Evolutionary conservation across 2,797 vertebrate species (phyloP), one percentile per base, ranked within the genome.

Genomic region (Chrysocyon brachyurus): DNA sequence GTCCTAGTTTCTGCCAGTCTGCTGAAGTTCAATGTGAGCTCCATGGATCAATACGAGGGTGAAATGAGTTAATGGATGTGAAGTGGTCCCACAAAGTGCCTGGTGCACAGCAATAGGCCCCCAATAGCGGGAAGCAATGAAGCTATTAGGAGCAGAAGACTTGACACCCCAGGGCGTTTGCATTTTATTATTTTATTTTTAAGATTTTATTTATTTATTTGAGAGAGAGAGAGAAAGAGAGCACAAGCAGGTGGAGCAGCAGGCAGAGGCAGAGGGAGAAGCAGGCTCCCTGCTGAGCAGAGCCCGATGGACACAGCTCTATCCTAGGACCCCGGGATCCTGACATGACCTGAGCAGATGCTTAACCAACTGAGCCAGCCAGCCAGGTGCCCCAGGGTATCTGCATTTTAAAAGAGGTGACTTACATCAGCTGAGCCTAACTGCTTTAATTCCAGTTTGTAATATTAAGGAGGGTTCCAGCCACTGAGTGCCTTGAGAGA

Each of bases 381-480:
- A 46, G 40, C 40, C 40, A 46, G 6, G 40, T 46, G 40, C 46
- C 73, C 75, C 84, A 83, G n/a, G 63, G n/a, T 56, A 81, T 86
- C 84, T 94, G 33, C 31, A 70, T 86, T 94, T 97, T 96, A 57
- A 90, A 91, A 84, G 66, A 75, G 8, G 14, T 28, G 28, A 78
- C 33, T 24, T 81, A 49, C 24, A 68, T 36, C 36, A 81, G 15
- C 57, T 73, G 26, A 78, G 59, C 73, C 92, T 93, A 93, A 78
- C 14, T 57, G 22, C 26, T 86, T 66, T 90, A 78, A 88, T 94
- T 95, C 63, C 63, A 57, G 92, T 4, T 83, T 54, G 31, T 70
- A 89, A 57, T 28, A 84, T n/a, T 46, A 87, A 88, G 49, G 86
- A 70, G 86, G 3, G 19, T 17, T 40, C n/a, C 14, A 72, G 36